Evolutionary conservation across 2,888 invertebrate genomes (phyloP).

Genomic region (Eristalis arbustorum): DNA sequence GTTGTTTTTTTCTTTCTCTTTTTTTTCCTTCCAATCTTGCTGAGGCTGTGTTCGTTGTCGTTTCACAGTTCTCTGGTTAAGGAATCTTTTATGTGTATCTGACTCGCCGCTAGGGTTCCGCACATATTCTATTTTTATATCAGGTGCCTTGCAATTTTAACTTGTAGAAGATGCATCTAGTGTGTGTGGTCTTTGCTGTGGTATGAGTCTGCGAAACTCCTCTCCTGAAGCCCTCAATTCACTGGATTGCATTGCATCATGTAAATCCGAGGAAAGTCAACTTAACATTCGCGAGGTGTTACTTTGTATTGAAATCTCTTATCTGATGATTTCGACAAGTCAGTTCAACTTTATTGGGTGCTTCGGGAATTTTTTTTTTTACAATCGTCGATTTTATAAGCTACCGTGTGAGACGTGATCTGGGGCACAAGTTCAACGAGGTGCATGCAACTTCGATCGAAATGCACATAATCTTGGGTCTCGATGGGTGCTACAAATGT

Average conservation of each 20-base stretch:
- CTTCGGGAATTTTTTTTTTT: constrained; percentile 14
- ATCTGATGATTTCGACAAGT: constrained; percentile 46
- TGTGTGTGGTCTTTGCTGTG: constrained; percentile 46
- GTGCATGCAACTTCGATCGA: constrained; percentile 4
- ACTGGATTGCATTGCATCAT: constrained; percentile 55
- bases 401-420: constrained; percentile 30
- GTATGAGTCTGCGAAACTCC: not conserved
- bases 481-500: constrained; percentile 36
- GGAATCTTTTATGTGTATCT: constrained; percentile 56
- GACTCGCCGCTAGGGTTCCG: constrained; percentile 41
- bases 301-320: constrained; percentile 44
- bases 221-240: not conserved
- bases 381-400: constrained; percentile 3
- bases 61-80: constrained; percentile 38
- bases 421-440: constrained; percentile 13
- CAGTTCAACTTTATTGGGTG: not conserved
- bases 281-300: constrained; percentile 55
- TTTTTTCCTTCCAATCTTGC: not conserved
- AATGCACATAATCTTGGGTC: constrained; percentile 2
- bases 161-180: constrained; percentile 27
- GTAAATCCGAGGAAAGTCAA: constrained; percentile 30
- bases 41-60: constrained; percentile 23
- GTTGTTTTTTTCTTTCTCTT: not conserved
- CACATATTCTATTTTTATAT: constrained; percentile 54
- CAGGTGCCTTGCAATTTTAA: constrained; percentile 25